Conservation (phyloP, 2,113 vertebrate genomes). For the Sinocyclocheilus grahami region DNA sequence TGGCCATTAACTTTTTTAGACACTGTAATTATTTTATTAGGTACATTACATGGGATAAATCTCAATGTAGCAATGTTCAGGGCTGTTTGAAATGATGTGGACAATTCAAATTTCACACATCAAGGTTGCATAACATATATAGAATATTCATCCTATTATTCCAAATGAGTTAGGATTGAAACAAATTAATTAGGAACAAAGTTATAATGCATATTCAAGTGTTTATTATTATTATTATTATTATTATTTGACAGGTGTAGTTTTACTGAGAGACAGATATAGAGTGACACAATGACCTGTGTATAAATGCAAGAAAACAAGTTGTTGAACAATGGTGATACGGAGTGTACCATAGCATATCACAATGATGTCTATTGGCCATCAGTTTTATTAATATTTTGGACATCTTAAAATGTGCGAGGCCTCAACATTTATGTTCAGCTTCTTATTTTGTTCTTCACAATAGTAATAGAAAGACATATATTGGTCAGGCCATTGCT, state of each 20-base stretch:
- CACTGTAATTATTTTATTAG: background rate
- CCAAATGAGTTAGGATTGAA: too few species aligned
- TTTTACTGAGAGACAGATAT: too few species aligned
- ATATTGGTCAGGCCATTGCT: background rate
- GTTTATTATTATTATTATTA: too few species aligned
- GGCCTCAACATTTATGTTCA: background rate
- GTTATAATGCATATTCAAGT: too few species aligned
- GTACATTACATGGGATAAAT: background rate
- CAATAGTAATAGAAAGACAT: background rate
- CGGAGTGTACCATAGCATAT: background rate
- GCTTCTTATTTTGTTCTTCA: constrained; percentile 52
- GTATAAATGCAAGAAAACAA: background rate
- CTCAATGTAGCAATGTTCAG: background rate
- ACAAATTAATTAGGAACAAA: too few species aligned
- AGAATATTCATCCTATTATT: too few species aligned
- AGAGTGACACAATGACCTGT: background rate
- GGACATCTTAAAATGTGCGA: background rate
- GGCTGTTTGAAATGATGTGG: background rate
- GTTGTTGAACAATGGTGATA: background rate
- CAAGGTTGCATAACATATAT: too few species aligned
- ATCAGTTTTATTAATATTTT: background rate
- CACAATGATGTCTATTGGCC: background rate
- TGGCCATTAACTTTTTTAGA: background rate
- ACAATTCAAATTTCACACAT: too few species aligned
- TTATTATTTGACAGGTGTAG: too few species aligned